phyloP scores from a whole-genome alignment of 2,113 vertebrate species.

The Spermophilus dauricus region DNA sequence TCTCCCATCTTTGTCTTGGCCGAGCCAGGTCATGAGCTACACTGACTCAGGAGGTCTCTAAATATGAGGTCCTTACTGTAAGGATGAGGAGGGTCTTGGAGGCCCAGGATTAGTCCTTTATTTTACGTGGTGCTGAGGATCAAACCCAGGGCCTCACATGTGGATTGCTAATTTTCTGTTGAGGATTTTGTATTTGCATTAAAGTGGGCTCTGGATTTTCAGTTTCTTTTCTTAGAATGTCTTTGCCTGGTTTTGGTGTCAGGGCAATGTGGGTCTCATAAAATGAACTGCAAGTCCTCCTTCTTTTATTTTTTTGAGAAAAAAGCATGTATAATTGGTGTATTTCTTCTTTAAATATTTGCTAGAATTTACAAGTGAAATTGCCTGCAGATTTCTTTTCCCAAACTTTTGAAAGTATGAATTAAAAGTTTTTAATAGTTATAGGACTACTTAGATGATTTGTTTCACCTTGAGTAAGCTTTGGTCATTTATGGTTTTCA shows the following conservation, averaged over 20 bases:
- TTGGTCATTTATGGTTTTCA: not conserved
- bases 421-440: not conserved
- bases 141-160: too few relatives aligned
- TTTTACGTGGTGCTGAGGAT: too few relatives aligned
- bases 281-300: not conserved
- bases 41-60: too few relatives aligned
- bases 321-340: not conserved
- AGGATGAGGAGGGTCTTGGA: too few relatives aligned
- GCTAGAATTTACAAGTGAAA: not conserved
- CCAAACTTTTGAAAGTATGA: not conserved
- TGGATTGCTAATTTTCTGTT: not conserved
- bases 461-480: not conserved
- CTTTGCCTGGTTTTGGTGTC: not conserved
- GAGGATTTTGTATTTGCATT: not conserved
- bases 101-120: too few relatives aligned
- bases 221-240: not conserved
- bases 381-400: not conserved
- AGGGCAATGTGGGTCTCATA: not conserved
- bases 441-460: not conserved
- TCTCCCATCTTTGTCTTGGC: too few relatives aligned
- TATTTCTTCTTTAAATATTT: conserved; percentile 31
- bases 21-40: too few relatives aligned
- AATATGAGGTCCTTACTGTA: too few relatives aligned
- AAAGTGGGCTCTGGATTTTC: not conserved
- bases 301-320: not conserved